Conservation (phyloP, 2,888 invertebrate species). For the Eupeodes latifasciatus region DNA sequence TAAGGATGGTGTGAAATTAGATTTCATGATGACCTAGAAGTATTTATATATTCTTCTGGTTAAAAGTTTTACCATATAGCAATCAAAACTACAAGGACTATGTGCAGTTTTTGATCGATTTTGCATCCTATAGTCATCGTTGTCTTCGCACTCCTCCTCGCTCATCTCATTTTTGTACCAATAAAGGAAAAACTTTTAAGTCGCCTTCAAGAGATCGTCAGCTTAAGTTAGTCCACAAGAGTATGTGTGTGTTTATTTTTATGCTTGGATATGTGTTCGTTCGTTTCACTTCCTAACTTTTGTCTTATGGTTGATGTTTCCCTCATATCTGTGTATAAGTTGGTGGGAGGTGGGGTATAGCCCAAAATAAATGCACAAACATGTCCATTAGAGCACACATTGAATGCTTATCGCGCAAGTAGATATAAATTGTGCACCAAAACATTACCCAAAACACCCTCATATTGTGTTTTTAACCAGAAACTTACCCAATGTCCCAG, state of each 20-base stretch:
- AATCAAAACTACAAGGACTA: slow-evolving; percentile 53
- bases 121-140: slow-evolving; percentile 46
- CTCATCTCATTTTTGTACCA: slow-evolving; percentile 50
- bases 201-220: slow-evolving; percentile 55
- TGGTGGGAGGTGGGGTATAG: neutral
- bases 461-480: slow-evolving; percentile 37
- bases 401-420: slow-evolving; percentile 73
- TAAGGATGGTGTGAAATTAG: slow-evolving; percentile 67
- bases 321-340: neutral
- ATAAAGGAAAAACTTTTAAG: slow-evolving; percentile 67
- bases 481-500: neutral
- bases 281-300: slow-evolving; percentile 11
- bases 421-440: slow-evolving; percentile 74
- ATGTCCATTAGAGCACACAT: slow-evolving; percentile 74
- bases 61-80: slow-evolving; percentile 51
- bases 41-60: neutral
- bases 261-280: neutral
- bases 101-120: slow-evolving; percentile 65
- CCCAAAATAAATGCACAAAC: slow-evolving; percentile 76
- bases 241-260: neutral
- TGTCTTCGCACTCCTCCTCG: neutral
- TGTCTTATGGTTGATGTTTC: slow-evolving; percentile 11
- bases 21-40: slow-evolving; percentile 43
- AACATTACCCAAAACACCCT: slow-evolving; percentile 63
- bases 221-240: neutral